Evolutionary conservation across 1,140 invertebrate species (phyloP), one percentile per base, ranked within the genome.

Genomic region (Pinna nobilis): DNA sequence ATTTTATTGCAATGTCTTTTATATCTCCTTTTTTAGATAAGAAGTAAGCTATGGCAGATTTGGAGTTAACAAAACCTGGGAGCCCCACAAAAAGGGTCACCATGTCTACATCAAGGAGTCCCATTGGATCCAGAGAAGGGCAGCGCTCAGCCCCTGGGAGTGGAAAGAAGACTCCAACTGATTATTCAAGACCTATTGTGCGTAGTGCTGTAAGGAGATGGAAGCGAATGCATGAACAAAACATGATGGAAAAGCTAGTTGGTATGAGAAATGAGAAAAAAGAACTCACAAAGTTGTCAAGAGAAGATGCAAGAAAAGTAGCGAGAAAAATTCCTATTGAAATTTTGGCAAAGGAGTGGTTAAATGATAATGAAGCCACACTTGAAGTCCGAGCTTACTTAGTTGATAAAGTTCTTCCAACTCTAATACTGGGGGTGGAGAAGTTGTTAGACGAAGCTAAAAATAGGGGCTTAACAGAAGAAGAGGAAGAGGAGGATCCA

Each of bases 401-500:
- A 23, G 82, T 88, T 30, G 88, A 89, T 51, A 87, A 88, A 72
- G 73, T 89, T 23, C 59, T 89, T 25, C 88, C 88, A 30, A 87
- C 86, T 13, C 39, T 89, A 37, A 86, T 89, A 72, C 80, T 89
- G 11, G 88, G 88, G 32, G 79, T 88, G 13, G 88, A 89, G 70
- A 88, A 88, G 71, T 76, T 90, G 1, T 70, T 90, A 23, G 84
- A 78, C 30, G 88, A 88, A 75, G 88, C 82, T 23, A 86, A 89
- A 50, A 82, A 82, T 41, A 63, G 79, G 69, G 83, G 81, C 23
- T 64, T 90, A 28, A 77, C 83, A 20, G 76, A 82, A 11, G 77
- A 83, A 9, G 79, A 78, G 11, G 74, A 77, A 11, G 77, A 80
- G 57, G 70, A 75, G 35, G 84, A 88, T 67, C 72, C 82, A 20